Evolutionary conservation across 1,140 invertebrate genomes (phyloP).

Genomic region (Drosophila pandora): DNA sequence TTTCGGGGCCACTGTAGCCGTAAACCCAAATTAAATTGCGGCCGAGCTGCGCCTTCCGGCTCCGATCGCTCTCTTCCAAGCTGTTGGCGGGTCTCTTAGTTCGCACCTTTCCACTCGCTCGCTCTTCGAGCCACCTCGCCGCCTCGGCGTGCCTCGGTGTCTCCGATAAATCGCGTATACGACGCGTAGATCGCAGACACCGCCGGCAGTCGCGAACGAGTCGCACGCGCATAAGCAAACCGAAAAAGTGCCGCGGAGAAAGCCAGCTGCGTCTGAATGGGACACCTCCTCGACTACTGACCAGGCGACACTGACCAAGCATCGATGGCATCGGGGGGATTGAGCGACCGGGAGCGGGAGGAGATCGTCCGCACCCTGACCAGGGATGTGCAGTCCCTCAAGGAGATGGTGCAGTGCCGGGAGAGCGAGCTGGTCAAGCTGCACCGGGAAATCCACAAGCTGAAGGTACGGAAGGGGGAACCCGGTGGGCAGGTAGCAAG

Average conservation of each 20-base stretch:
- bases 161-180: constrained; percentile 64
- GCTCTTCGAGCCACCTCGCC: neutral
- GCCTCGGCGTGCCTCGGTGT: neutral
- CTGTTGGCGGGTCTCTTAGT: constrained; percentile 4
- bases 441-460: constrained; percentile 87
- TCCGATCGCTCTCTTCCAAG: constrained; percentile 32
- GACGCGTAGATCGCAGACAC: constrained; percentile 54
- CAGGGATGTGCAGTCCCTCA: constrained; percentile 52
- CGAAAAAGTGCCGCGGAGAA: constrained; percentile 18
- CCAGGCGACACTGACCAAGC: neutral
- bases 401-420: constrained; percentile 58
- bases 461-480: constrained; percentile 84
- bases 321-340: constrained; percentile 30
- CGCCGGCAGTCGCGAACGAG: constrained; percentile 56
- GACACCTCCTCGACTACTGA: neutral
- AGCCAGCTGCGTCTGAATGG: constrained; percentile 50
- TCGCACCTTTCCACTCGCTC: constrained; percentile 5
- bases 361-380: constrained; percentile 46
- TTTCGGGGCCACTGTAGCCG: constrained; percentile 13
- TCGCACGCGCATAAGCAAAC: constrained; percentile 40
- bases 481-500: neutral
- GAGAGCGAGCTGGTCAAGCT: constrained; percentile 80
- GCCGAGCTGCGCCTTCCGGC: neutral
- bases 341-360: constrained; percentile 51
- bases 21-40: constrained; percentile 18